Percentiles rank a stretch among this genome's conserved stretches.
Conservation (phyloP, 2,888 invertebrate genomes). For the Hirtodrosophila alboralis region DNA sequence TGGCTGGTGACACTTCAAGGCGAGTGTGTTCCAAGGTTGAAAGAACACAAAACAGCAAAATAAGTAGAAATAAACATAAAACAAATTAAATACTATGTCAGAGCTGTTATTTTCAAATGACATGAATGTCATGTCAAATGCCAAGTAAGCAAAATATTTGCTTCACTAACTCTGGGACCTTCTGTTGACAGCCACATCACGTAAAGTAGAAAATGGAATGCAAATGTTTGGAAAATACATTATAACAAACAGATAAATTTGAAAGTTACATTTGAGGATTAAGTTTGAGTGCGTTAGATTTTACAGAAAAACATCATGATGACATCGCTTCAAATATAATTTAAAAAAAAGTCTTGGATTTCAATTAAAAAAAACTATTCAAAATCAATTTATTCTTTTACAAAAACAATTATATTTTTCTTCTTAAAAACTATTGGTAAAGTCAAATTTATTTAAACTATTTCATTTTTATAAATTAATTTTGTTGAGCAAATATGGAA, state of each 20-base stretch:
- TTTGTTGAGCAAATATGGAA: no score
- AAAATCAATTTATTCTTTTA: no score
- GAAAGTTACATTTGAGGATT: not conserved
- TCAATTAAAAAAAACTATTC: no score
- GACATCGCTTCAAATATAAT: no score
- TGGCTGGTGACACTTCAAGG: constrained; percentile 71
- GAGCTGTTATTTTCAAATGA: constrained; percentile 71
- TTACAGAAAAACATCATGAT: no score
- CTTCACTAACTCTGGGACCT: constrained; percentile 33
- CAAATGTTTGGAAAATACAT: constrained; percentile 12
- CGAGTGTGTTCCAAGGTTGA: constrained; percentile 46
- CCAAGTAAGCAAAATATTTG: constrained; percentile 48
- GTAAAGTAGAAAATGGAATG: constrained; percentile 25
- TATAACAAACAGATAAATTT: constrained; percentile 11
- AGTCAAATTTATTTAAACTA: no score
- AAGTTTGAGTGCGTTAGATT: no score
- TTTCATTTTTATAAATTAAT: no score
- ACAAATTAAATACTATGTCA: constrained; percentile 74
- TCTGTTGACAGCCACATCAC: constrained; percentile 60
- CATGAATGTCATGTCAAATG: constrained; percentile 78
- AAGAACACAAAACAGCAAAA: constrained; percentile 25
- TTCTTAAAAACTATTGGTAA: no score
- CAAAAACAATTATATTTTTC: no score
- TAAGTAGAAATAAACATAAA: constrained; percentile 42
- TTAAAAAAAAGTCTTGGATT: no score